phyloP scores from a whole-genome alignment of 2,888 invertebrate genomes.

The Cephus spinipes region DNA sequence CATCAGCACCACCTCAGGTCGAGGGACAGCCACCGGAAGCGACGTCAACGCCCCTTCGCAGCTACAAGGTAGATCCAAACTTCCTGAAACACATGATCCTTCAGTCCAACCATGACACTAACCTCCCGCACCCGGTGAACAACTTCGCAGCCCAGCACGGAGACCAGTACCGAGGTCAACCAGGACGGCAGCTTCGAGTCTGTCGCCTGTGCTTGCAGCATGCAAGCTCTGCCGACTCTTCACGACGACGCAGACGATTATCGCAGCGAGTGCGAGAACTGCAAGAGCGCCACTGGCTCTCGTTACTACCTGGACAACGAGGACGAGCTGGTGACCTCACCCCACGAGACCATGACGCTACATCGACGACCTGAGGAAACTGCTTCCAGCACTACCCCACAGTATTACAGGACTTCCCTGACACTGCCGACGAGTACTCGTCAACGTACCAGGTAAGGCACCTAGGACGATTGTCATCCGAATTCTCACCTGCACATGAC shows the following conservation, averaged over 20 bases:
- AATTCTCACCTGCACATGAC: background rate
- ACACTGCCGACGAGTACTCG: constrained; percentile 75
- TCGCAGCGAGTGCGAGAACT: constrained; percentile 87
- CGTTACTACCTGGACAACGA: constrained; percentile 74
- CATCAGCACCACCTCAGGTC: constrained; percentile 35
- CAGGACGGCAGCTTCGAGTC: constrained; percentile 64
- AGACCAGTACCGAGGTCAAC: constrained; percentile 56
- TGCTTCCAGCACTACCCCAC: constrained; percentile 63
- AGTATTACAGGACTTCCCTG: constrained; percentile 74
- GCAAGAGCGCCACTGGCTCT: constrained; percentile 81
- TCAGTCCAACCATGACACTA: background rate
- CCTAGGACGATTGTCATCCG: background rate
- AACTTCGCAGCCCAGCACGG: constrained; percentile 43
- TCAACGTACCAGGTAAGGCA: constrained; percentile 67
- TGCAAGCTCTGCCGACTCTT: constrained; percentile 62
- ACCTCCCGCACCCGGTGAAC: background rate
- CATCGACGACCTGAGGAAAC: constrained; percentile 72
- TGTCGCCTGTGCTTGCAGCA: constrained; percentile 61
- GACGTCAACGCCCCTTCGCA: constrained; percentile 21
- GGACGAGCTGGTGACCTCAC: constrained; percentile 69
- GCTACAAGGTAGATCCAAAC: constrained; percentile 38
- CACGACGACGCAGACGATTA: constrained; percentile 77
- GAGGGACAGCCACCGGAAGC: constrained; percentile 41
- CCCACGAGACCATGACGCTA: constrained; percentile 77
- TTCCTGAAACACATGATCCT: background rate